Percentiles rank a stretch among this genome's conserved stretches.
Conservation (phyloP, 2,797 vertebrate species). For the Sylvia borin region DNA sequence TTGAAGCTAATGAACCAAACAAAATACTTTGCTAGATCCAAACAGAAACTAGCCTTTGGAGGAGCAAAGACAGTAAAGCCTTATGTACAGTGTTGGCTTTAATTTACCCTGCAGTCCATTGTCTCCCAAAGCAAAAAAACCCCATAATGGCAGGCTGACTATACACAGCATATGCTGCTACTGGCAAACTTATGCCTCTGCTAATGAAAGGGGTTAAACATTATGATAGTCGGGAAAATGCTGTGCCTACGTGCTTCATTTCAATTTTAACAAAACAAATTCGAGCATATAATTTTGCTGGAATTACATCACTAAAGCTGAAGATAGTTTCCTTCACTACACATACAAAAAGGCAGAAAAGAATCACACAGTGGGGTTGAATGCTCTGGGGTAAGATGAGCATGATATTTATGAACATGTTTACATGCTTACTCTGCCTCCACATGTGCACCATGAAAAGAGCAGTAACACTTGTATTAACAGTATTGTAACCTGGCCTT, state of each 20-base stretch:
- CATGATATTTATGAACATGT: background rate
- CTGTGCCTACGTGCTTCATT: background rate
- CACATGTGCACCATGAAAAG: background rate
- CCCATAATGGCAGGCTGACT: background rate
- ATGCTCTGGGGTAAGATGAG: background rate
- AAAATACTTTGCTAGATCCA: background rate
- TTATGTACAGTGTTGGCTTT: background rate
- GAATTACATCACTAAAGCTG: background rate
- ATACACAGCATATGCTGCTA: background rate
- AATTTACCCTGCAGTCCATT: background rate
- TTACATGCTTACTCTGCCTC: background rate
- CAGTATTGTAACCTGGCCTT: background rate
- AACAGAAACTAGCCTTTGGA: background rate
- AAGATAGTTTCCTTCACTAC: background rate
- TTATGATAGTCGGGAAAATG: background rate
- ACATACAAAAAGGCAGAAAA: background rate
- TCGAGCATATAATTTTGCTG: background rate
- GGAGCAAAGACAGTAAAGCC: background rate
- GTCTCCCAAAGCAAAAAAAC: background rate
- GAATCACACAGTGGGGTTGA: background rate
- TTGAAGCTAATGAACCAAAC: background rate
- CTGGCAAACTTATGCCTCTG: background rate
- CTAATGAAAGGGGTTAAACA: conserved; percentile 4
- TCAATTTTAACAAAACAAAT: background rate
- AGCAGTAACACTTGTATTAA: background rate